These are phyloP conservation scores for Pantelozetes paolii DNA, from an alignment of 2,888 invertebrate genomes.

Conservation along the genomic window DNA sequence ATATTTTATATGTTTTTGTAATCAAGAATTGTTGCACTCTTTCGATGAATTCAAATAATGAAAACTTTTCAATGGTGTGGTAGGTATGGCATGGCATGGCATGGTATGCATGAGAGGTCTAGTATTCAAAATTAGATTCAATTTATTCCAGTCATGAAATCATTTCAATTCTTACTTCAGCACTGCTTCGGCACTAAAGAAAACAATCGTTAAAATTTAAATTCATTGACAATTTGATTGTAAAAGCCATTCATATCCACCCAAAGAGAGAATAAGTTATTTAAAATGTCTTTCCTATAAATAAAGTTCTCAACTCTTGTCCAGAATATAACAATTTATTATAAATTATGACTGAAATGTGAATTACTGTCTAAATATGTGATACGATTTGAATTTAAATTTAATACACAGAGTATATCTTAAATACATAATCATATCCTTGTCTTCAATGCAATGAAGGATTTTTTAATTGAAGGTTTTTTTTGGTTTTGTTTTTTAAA, in stretches of 20 bases:
- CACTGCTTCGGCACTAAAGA: background rate
- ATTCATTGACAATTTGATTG: background rate
- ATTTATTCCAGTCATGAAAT: slow-evolving; percentile 16
- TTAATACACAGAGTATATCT: too few relatives aligned
- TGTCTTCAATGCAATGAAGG: background rate
- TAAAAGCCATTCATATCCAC: background rate
- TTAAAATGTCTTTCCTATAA: background rate
- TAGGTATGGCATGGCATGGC: background rate
- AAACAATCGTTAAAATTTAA: slow-evolving; percentile 9
- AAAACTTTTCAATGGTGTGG: background rate
- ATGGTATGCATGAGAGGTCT: slow-evolving; percentile 1
- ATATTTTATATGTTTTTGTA: background rate
- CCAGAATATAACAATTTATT: background rate
- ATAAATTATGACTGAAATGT: too few relatives aligned
- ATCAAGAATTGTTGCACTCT: background rate
- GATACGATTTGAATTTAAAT: too few relatives aligned
- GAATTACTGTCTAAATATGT: too few relatives aligned
- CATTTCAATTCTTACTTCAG: background rate
- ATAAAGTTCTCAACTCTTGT: background rate
- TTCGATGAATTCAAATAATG: background rate
- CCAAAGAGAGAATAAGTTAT: background rate
- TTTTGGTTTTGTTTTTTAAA: background rate
- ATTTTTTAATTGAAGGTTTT: background rate
- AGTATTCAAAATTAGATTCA: slow-evolving; percentile 7
- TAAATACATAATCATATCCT: slow-evolving; percentile 3